Evolutionary conservation across 2,888 invertebrate species (phyloP).

Genomic region (Eupithecia exiguata): DNA sequence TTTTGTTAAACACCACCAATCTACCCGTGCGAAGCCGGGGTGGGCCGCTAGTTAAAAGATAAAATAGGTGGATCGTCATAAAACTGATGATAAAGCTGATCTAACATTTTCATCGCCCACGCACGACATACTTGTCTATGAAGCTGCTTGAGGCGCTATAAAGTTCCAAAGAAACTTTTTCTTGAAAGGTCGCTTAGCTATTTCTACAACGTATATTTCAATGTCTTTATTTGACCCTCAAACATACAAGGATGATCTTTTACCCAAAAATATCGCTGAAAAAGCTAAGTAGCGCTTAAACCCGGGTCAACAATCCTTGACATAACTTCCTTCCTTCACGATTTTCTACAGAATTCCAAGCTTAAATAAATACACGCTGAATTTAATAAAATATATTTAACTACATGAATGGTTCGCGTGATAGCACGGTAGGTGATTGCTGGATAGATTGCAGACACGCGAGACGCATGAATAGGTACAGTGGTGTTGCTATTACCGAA

Average conservation of each 20-base stretch:
- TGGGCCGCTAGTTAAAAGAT: too few relatives aligned
- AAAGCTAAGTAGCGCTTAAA: slow-evolving; percentile 16
- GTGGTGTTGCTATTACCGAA: slow-evolving; percentile 10
- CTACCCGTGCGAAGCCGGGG: too few relatives aligned
- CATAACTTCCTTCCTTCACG: slow-evolving; percentile 20
- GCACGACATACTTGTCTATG: too few relatives aligned
- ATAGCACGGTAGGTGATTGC: slow-evolving; percentile 47
- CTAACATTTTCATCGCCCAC: neutral
- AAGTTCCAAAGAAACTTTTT: too few relatives aligned
- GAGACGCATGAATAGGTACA: slow-evolving; percentile 46
- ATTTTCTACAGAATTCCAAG: slow-evolving; percentile 13
- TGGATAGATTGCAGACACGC: slow-evolving; percentile 52
- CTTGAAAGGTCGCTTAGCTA: neutral
- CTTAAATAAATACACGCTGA: slow-evolving; percentile 25
- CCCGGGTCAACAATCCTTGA: slow-evolving; percentile 28
- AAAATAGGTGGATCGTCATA: too few relatives aligned
- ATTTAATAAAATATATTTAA: slow-evolving; percentile 36
- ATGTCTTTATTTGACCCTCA: neutral
- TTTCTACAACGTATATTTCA: neutral
- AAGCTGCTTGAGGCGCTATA: too few relatives aligned
- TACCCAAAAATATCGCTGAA: slow-evolving; percentile 25
- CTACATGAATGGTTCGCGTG: slow-evolving; percentile 49
- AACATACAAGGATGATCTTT: neutral
- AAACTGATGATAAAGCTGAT: neutral
- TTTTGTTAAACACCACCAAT: too few relatives aligned